These are phyloP conservation scores for Cotesia vestalis DNA, from an alignment of 1,140 invertebrate genomes.

Conservation along the genomic window DNA sequence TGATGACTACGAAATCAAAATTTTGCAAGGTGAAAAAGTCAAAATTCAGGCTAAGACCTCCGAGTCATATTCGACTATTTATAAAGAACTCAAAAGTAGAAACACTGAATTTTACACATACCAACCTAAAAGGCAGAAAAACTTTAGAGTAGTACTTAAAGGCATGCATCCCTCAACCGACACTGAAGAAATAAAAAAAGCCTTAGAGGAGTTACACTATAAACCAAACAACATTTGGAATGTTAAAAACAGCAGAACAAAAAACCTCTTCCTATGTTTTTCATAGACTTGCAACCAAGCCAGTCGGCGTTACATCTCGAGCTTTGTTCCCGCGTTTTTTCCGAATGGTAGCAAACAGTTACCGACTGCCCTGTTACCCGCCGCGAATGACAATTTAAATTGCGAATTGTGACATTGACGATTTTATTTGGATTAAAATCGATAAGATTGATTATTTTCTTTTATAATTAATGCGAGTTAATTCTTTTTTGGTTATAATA, in stretches of 20 bases:
- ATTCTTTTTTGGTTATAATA: no score
- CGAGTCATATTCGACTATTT: not conserved
- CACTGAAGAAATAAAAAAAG: not conserved
- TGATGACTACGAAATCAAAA: not conserved
- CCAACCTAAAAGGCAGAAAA: not conserved
- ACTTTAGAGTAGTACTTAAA: slow-evolving; percentile 4
- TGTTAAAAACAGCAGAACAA: not conserved
- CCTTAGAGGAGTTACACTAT: not conserved
- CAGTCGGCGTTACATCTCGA: no score
- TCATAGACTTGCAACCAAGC: not conserved
- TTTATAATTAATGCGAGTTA: no score
- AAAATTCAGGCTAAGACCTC: not conserved
- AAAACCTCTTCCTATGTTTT: slow-evolving; percentile 2
- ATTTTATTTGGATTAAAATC: no score
- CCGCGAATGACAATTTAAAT: no score
- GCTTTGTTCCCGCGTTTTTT: no score
- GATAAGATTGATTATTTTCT: no score
- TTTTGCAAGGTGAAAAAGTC: not conserved
- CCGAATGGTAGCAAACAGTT: no score
- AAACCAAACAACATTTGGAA: slow-evolving; percentile 37
- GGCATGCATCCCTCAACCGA: slow-evolving; percentile 2
- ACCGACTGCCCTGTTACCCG: no score
- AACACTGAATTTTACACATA: slow-evolving; percentile 6
- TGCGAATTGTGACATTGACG: no score
- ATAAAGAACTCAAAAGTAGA: slow-evolving; percentile 2